A percentile compares a stretch with the other conserved stretches of the same genome.
Conservation (phyloP, 92 coral and sea anemone genomes). For the Virgularia gustaviana region DNA sequence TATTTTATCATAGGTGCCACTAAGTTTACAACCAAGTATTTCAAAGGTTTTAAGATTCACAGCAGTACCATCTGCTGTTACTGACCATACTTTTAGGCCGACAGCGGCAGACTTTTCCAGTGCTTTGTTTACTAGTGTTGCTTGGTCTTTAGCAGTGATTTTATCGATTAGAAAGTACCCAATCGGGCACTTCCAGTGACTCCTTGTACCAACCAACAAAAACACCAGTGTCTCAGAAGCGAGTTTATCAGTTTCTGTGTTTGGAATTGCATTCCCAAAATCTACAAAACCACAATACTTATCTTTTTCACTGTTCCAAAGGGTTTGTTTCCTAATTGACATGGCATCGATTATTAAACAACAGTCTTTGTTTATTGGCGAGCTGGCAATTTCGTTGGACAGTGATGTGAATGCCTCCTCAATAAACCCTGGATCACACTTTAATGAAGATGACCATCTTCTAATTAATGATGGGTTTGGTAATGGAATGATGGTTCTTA, state of each 20-base stretch:
- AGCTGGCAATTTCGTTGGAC: background rate
- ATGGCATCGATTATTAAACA: conserved; percentile 2
- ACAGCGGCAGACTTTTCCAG: background rate
- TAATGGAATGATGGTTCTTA: conserved; percentile 13
- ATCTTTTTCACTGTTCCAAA: background rate
- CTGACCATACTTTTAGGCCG: conserved; percentile 13
- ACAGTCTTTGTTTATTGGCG: conserved; percentile 4
- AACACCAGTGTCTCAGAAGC: conserved; percentile 21
- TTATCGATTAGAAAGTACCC: conserved; percentile 7
- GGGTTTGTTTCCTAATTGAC: conserved; percentile 5
- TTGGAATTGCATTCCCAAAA: background rate
- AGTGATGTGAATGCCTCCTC: background rate
- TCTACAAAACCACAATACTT: conserved; percentile 12
- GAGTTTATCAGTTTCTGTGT: background rate
- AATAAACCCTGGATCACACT: conserved; percentile 11
- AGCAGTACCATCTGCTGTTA: conserved; percentile 12
- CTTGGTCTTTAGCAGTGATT: conserved; percentile 1
- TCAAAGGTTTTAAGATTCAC: background rate
- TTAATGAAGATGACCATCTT: background rate
- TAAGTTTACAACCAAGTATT: background rate
- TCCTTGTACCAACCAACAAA: background rate
- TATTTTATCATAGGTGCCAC: background rate
- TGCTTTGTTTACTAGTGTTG: background rate
- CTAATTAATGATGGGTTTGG: background rate
- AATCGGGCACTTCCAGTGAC: conserved; percentile 3